These are phyloP conservation scores for Numida meleagris DNA, from an alignment of 2,113 vertebrate species.

Conservation along the genomic window DNA sequence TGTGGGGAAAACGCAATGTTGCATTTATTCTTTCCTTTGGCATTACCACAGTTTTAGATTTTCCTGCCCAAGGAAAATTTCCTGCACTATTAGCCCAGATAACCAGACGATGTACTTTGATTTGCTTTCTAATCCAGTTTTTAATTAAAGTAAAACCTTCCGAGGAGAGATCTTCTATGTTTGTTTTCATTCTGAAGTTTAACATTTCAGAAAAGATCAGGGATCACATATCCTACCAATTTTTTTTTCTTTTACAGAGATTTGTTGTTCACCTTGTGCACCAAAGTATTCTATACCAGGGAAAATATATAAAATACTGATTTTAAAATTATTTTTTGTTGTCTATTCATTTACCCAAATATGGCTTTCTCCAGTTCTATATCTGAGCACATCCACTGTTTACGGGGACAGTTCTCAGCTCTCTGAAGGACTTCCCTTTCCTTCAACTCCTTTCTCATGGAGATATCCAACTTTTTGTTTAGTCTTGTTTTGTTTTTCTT, in stretches of 20 bases:
- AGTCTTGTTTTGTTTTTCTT: not conserved
- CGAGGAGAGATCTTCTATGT: not conserved
- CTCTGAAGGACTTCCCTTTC: not conserved
- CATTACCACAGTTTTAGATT: not conserved
- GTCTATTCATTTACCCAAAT: not conserved
- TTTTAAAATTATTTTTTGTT: not conserved
- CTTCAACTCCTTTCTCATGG: not conserved
- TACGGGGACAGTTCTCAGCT: not conserved
- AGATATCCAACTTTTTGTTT: not conserved
- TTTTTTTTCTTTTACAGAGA: not conserved
- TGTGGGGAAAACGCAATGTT: not conserved
- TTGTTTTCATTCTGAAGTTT: constrained; percentile 27
- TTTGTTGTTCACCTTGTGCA: not conserved
- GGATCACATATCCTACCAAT: not conserved
- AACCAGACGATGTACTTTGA: not conserved
- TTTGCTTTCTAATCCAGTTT: constrained; percentile 36
- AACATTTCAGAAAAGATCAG: constrained; percentile 3
- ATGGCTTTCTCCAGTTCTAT: not conserved
- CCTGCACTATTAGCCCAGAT: not conserved
- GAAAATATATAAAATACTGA: not conserved
- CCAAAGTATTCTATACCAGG: not conserved
- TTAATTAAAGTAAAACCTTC: constrained; percentile 45
- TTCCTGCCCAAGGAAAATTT: not conserved
- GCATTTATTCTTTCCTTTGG: constrained; percentile 2
- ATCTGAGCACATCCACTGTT: not conserved